These are phyloP conservation scores for Pluvianellus socialis DNA, from an alignment of 2,113 vertebrate species.

Conservation along the genomic window DNA sequence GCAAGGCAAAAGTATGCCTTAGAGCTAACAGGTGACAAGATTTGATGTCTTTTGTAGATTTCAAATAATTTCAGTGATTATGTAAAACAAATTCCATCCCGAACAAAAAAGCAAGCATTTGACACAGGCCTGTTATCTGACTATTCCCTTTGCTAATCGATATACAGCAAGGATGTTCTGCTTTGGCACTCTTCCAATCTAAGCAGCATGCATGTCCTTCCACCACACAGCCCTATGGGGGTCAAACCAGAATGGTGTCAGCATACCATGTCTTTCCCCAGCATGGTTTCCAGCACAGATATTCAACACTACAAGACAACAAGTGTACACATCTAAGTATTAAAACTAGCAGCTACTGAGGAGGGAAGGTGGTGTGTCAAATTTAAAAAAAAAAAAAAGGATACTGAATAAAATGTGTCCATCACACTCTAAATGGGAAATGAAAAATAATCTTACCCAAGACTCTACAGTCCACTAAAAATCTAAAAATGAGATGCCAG, in stretches of 20 bases:
- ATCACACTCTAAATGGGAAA: not conserved
- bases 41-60: not conserved
- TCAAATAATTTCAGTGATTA: not conserved
- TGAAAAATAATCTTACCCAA: not conserved
- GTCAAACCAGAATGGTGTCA: not conserved
- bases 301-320: not conserved
- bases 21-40: not conserved
- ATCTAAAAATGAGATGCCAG: not conserved
- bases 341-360: not conserved
- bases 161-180: not conserved
- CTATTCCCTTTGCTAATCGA: not conserved
- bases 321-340: not conserved
- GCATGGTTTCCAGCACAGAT: not conserved
- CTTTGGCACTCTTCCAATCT: not conserved
- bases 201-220: not conserved
- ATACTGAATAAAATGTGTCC: accelerated
- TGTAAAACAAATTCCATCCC: not conserved
- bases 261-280: not conserved
- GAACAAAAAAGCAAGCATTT: not conserved
- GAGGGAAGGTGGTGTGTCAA: not conserved
- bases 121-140: not conserved
- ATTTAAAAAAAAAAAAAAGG: not conserved
- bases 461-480: not conserved
- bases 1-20: not conserved
- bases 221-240: not conserved